A percentile compares a stretch with the other conserved stretches of the same genome.
phyloP scores from a whole-genome alignment of 2,113 vertebrate species.

The Cheirogaleus medius region DNA sequence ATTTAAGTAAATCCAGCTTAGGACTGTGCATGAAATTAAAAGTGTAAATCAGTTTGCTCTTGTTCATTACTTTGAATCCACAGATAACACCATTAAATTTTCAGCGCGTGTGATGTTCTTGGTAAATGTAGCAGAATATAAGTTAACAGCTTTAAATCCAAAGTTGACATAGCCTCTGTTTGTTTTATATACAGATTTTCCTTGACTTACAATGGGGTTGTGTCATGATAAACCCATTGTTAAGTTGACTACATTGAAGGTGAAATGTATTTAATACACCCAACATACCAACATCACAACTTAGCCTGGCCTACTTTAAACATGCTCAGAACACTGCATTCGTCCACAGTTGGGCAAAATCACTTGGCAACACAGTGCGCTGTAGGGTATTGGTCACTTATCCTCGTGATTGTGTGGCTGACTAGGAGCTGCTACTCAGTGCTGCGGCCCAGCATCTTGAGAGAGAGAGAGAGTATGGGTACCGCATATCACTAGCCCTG shows the following conservation, averaged over 20 bases:
- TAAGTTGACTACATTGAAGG: not conserved
- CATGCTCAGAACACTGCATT: not conserved
- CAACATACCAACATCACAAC: not conserved
- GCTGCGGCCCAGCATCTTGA: not conserved
- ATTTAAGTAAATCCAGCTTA: not conserved
- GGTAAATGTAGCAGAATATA: not conserved
- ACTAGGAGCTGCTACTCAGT: not conserved
- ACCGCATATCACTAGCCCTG: not conserved
- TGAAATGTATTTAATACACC: not conserved
- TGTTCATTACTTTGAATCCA: not conserved
- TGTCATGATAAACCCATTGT: not conserved
- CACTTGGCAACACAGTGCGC: not conserved
- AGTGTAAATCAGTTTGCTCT: not conserved
- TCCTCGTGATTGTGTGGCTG: not conserved
- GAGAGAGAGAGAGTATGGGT: too few relatives aligned
- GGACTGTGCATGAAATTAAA: not conserved
- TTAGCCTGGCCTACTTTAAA: not conserved
- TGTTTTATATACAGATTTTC: not conserved
- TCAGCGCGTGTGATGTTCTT: not conserved
- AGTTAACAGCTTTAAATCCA: not conserved
- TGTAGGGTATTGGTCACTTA: not conserved
- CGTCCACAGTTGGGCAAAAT: not conserved
- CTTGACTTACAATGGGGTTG: not conserved
- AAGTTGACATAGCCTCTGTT: not conserved
- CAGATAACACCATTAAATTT: not conserved